Evolutionary conservation across 35 echinoderm and acorn worm species (phyloP).

Genomic region (Apostichopus californicus): DNA sequence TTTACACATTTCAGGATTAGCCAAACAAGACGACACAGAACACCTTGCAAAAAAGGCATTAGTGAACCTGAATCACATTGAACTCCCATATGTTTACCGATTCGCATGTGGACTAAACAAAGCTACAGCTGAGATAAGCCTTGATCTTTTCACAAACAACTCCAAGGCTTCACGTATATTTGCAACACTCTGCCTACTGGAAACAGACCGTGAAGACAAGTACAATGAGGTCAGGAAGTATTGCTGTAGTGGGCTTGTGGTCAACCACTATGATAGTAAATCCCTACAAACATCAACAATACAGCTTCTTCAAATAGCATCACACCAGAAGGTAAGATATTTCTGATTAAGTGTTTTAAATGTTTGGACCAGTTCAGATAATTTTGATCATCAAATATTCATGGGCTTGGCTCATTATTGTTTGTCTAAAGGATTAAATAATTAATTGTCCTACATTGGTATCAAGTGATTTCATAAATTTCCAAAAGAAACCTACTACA

Average conservation of each 20-base stretch:
- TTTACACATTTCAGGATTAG: neutral
- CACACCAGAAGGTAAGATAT: neutral
- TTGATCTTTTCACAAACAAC: neutral
- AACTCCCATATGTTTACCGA: neutral
- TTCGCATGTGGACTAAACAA: neutral
- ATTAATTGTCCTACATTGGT: too few relatives aligned
- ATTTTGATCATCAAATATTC: too few relatives aligned
- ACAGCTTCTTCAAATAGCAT: constrained; percentile 1
- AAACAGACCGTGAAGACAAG: neutral
- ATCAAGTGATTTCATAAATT: too few relatives aligned
- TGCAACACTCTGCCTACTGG: neutral
- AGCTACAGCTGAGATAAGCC: neutral
- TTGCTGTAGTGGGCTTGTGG: neutral
- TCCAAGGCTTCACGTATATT: neutral
- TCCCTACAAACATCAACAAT: neutral
- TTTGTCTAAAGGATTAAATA: too few relatives aligned
- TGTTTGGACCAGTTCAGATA: too few relatives aligned
- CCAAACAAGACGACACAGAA: neutral
- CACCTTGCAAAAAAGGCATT: neutral
- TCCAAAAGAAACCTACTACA: too few relatives aligned
- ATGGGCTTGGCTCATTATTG: too few relatives aligned
- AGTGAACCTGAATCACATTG: neutral
- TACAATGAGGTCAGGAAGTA: neutral
- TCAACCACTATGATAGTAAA: neutral
- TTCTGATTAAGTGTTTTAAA: too few relatives aligned